phyloP scores from a whole-genome alignment of 2,113 vertebrate species.

The Spheniscus mendiculus region DNA sequence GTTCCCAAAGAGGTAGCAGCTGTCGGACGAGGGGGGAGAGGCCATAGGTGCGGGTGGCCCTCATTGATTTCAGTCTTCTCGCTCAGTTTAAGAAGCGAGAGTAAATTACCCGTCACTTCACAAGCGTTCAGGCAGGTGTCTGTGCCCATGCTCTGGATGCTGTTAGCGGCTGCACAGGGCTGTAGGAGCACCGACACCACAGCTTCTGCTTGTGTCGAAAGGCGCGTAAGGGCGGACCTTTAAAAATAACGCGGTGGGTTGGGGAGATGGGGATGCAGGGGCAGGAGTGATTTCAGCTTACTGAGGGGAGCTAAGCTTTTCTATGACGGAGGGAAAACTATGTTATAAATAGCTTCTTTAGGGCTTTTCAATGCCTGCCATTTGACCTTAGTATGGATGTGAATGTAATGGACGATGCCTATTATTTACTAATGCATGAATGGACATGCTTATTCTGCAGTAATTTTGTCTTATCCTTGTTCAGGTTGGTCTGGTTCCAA shows the following conservation, averaged over 20 bases:
- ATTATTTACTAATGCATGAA: neutral
- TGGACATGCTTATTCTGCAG: neutral
- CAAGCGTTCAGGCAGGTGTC: neutral
- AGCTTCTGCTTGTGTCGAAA: neutral
- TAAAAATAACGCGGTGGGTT: rapidly evolving
- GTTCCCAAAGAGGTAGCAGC: rapidly evolving
- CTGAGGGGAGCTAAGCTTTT: neutral
- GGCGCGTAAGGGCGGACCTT: rapidly evolving
- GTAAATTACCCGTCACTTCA: rapidly evolving
- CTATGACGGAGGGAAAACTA: rapidly evolving
- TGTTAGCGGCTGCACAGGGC: neutral
- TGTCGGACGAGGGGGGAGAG: neutral
- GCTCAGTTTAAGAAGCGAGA: rapidly evolving
- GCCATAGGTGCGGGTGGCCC: neutral
- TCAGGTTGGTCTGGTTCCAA: neutral
- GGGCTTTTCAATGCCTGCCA: neutral
- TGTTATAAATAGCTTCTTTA: neutral
- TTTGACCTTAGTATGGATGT: neutral
- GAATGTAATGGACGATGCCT: neutral
- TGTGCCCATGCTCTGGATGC: neutral
- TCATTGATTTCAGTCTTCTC: rapidly evolving
- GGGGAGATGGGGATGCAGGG: neutral
- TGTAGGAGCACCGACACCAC: rapidly evolving
- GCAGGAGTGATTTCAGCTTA: neutral
- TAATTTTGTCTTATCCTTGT: neutral